phyloP scores from a whole-genome alignment of 2,888 invertebrate genomes.

The Idaea biselata region DNA sequence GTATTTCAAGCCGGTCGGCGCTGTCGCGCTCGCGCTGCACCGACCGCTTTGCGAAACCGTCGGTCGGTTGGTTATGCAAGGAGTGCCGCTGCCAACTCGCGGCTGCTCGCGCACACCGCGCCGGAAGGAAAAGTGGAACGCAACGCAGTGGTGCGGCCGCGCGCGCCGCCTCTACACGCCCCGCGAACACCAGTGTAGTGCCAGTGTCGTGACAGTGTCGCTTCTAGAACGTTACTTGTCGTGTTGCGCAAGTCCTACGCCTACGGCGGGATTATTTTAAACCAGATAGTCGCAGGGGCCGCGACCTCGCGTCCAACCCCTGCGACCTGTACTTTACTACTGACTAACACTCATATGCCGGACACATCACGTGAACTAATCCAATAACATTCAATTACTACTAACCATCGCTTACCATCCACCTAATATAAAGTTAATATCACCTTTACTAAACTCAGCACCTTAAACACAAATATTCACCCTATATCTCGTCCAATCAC shows the following conservation, averaged over 20 bases:
- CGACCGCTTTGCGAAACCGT: slow-evolving; percentile 77
- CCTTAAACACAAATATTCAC: not conserved
- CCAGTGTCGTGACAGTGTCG: slow-evolving; percentile 77
- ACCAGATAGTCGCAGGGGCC: slow-evolving; percentile 62
- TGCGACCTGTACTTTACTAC: slow-evolving; percentile 41
- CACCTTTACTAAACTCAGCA: not conserved
- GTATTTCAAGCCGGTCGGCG: slow-evolving; percentile 67
- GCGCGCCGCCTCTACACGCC: slow-evolving; percentile 75
- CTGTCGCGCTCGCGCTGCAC: slow-evolving; percentile 59
- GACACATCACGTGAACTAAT: slow-evolving; percentile 43
- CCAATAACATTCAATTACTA: not conserved
- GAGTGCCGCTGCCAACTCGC: slow-evolving; percentile 78
- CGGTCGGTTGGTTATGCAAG: slow-evolving; percentile 67
- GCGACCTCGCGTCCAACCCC: slow-evolving; percentile 54
- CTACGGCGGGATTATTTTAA: slow-evolving; percentile 75
- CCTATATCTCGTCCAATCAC: not conserved
- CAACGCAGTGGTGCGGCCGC: slow-evolving; percentile 75
- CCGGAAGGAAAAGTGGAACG: slow-evolving; percentile 81
- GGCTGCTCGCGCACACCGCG: slow-evolving; percentile 59
- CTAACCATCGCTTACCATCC: not conserved
- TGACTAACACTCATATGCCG: slow-evolving; percentile 46
- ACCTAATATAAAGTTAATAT: not conserved
- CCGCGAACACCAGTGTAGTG: slow-evolving; percentile 70
- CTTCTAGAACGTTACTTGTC: slow-evolving; percentile 73
- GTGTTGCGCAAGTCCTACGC: slow-evolving; percentile 77